Percentiles rank a stretch among this genome's conserved stretches.
Evolutionary conservation across 2,888 invertebrate species (phyloP).

Genomic region (Rhagonycha fulva): DNA sequence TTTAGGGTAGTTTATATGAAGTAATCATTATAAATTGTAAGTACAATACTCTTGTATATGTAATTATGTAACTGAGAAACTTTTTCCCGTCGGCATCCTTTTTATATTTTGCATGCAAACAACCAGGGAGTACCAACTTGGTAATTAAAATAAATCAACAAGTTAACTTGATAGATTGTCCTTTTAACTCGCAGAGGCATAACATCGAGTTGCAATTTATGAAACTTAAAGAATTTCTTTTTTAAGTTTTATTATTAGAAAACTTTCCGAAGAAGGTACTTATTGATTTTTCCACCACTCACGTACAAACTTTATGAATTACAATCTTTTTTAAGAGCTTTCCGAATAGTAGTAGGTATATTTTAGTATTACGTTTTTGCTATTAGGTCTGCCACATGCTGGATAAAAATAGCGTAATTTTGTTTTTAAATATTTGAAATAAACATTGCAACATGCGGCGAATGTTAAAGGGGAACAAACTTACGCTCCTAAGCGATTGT

Average conservation of each 20-base stretch:
- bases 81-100: not conserved
- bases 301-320: not conserved
- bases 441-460: no score
- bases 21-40: not conserved
- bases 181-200: not conserved
- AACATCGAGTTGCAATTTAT: not conserved
- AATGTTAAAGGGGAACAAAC: no score
- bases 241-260: not conserved
- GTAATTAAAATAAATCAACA: not conserved
- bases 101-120: not conserved
- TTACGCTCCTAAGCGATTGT: no score
- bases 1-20: conserved; percentile 1
- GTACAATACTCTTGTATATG: not conserved
- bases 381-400: no score
- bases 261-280: not conserved
- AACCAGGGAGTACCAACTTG: not conserved
- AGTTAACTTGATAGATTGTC: not conserved
- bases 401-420: no score
- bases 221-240: not conserved
- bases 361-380: no score
- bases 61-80: not conserved
- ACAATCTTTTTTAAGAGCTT: not conserved
- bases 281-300: not conserved
- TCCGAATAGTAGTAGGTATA: no score
- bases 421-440: no score